A percentile compares a stretch with the other conserved stretches of the same genome.
Evolutionary conservation across 2,797 vertebrate species (phyloP).

Genomic region (Fistularia commersonii): DNA sequence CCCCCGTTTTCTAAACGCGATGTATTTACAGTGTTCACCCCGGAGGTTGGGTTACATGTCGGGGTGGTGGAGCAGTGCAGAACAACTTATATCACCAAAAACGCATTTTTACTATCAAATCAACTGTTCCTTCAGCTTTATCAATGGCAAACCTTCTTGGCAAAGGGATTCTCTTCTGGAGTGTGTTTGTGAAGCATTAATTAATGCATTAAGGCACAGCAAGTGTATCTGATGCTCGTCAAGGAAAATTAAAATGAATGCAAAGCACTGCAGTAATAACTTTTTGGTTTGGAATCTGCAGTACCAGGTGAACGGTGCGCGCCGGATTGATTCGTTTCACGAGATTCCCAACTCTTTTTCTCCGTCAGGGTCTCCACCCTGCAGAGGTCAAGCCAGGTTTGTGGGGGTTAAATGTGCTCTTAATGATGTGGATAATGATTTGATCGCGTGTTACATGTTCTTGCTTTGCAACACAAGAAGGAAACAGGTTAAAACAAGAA

Average conservation of each 20-base stretch:
- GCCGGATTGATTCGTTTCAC: conserved; percentile 35
- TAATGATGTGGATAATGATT: neutral
- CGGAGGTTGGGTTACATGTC: conserved; percentile 18
- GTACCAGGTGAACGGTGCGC: conserved; percentile 44
- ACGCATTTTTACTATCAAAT: no score
- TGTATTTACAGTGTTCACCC: conserved; percentile 48
- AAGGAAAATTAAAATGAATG: conserved; percentile 17
- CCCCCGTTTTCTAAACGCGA: conserved; percentile 33
- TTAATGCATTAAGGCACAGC: conserved; percentile 82
- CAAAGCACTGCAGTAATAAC: conserved; percentile 46
- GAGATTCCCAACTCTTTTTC: conserved; percentile 19
- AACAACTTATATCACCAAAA: conserved; percentile 7
- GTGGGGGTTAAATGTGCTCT: conserved; percentile 4
- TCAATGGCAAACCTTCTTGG: neutral
- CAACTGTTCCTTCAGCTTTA: no score
- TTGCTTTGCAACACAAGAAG: conserved; percentile 23
- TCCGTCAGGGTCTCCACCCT: conserved; percentile 11
- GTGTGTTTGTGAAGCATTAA: conserved; percentile 38
- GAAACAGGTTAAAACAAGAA: conserved; percentile 37
- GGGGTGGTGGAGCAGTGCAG: conserved; percentile 34
- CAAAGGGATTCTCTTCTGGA: neutral
- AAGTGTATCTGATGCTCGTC: conserved; percentile 64
- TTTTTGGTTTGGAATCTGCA: conserved; percentile 57
- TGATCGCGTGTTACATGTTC: conserved; percentile 15
- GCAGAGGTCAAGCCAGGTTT: conserved; percentile 1